Base-by-base conservation (phyloP, 2,113 vertebrate species). In the Amphilophus citrinellus region DNA sequence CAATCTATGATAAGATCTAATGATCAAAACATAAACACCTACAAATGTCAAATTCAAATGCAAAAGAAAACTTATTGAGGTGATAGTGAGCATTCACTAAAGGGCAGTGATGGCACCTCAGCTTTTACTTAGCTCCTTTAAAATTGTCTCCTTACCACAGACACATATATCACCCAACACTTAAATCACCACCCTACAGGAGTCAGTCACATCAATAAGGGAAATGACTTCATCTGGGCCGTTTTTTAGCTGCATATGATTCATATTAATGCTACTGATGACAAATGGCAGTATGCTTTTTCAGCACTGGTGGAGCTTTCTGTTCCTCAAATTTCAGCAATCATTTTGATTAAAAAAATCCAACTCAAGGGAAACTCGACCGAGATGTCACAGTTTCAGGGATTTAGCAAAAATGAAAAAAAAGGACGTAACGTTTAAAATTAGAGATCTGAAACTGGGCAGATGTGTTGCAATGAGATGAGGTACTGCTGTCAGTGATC, bases 321-420 rank as follows among this genome's bases (percentile, higher is more conserved):
- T 76, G 79, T 92, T 92, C 85, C 87, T 87, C 75, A 89, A 82
- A 87, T 10, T 11, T 37, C 8, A 8, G 10, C 10, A 20, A 30
- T 30, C 24, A 22, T 7, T 82, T 68, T 20, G 27, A 3, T 20
- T 15, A 73, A 63, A 75, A 60, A 27, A 22, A 5, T 22, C 18
- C 4, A 14, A 50, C 14, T 63, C 7, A 22, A 22, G 53, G 14
- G 44, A 18, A 83, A 80, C 30, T 20, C 3, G 3, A 44, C 2
- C 42, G 63, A 35, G 2, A 77, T 11, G 77, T 8, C 9, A 22
- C 22, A 4, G 1, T 9, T 39, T 22, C 10, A 53, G 4, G 6
- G 37, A 37, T 27, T 68, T 68, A 47, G 63, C 39, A 68, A 18
- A 22, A 17, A 47, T 17, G 9, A 9, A 13, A 27, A 10, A 71